Conservation (phyloP, 2,888 invertebrate genomes). For the Spialia ferax region DNA sequence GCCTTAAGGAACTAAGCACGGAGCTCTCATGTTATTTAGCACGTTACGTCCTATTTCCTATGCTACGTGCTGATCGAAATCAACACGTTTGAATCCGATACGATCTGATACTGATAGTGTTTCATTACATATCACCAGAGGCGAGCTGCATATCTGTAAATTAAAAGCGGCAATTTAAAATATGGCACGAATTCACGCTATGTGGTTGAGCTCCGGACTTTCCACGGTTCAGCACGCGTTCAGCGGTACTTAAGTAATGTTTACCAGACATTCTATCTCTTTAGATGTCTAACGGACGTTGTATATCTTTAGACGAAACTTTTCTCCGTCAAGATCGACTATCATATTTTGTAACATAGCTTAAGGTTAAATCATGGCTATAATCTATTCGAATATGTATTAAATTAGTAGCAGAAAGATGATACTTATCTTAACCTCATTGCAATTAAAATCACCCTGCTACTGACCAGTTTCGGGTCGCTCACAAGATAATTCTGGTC, state of each 20-base stretch:
- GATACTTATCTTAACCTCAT: too few relatives aligned
- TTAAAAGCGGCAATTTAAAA: constrained; percentile 17
- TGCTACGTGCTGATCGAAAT: constrained; percentile 23
- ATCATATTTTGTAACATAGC: too few relatives aligned
- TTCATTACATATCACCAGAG: constrained; percentile 24
- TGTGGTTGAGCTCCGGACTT: neutral
- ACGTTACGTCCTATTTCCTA: constrained; percentile 31
- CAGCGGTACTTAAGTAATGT: neutral
- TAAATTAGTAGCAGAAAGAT: too few relatives aligned
- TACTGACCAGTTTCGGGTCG: too few relatives aligned
- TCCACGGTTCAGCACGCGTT: neutral
- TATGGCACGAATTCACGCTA: constrained; percentile 12
- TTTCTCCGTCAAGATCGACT: too few relatives aligned
- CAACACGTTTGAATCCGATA: constrained; percentile 27
- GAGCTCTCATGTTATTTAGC: constrained; percentile 13
- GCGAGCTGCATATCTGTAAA: constrained; percentile 17
- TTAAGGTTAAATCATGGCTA: too few relatives aligned
- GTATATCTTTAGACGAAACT: neutral
- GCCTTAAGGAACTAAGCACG: neutral
- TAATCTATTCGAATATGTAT: too few relatives aligned
- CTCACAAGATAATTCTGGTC: too few relatives aligned
- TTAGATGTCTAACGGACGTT: neutral
- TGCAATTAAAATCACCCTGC: too few relatives aligned
- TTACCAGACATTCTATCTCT: neutral
- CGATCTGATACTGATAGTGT: constrained; percentile 18